phyloP scores from a whole-genome alignment of 2,888 invertebrate species.

The Lasioglossum oenotherae region DNA sequence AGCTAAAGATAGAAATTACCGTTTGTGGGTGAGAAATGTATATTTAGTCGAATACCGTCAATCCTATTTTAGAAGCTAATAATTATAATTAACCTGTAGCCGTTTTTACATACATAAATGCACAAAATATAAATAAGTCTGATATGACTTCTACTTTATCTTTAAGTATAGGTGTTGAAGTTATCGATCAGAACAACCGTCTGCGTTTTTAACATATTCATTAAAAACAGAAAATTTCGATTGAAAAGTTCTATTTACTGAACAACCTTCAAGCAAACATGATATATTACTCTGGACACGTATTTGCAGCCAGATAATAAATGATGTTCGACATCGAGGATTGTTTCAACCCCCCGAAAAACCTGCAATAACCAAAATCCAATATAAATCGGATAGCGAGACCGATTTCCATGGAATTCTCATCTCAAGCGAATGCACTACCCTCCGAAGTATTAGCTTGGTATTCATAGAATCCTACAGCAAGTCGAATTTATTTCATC shows the following conservation, averaged over 20 bases:
- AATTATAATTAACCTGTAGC: neutral
- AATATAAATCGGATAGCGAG: neutral
- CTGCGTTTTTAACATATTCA: neutral
- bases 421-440: neutral
- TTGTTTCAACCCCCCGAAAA: neutral
- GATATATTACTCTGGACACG: neutral
- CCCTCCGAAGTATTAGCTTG: neutral
- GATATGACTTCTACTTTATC: neutral
- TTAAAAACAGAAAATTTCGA: neutral
- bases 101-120: neutral
- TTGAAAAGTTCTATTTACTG: neutral
- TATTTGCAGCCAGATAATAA: neutral
- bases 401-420: neutral
- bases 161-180: neutral
- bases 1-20: neutral
- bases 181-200: neutral
- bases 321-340: neutral
- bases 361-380: neutral
- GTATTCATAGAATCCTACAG: neutral
- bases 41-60: neutral
- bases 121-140: neutral
- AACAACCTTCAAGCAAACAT: neutral
- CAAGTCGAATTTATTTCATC: neutral
- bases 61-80: neutral
- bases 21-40: neutral